Evolutionary conservation across 2,113 vertebrate species (phyloP).

Genomic region (Galeopterus variegatus): DNA sequence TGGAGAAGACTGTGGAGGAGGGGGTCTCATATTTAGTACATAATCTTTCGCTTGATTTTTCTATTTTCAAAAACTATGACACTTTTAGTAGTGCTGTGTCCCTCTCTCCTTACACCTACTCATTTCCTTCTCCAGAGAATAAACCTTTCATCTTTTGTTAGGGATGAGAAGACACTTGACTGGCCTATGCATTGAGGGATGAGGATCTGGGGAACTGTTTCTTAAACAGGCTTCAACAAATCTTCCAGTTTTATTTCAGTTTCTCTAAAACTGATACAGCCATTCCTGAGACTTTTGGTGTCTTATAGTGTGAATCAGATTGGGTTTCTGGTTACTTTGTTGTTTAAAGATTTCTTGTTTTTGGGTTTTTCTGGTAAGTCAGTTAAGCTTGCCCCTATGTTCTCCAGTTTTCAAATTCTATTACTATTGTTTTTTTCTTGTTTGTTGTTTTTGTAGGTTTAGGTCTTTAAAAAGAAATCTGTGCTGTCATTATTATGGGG

Average conservation of each 20-base stretch:
- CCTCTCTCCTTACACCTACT: neutral
- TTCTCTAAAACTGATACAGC: neutral
- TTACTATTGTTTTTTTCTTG: neutral
- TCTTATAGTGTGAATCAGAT: neutral
- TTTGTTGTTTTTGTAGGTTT: neutral
- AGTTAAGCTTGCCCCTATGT: neutral
- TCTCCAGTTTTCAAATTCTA: conserved; percentile 16
- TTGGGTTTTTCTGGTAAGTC: neutral
- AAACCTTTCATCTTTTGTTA: conserved; percentile 1
- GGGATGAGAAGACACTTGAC: neutral
- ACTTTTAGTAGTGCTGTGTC: neutral
- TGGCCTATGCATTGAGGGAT: neutral
- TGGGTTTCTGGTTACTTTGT: neutral
- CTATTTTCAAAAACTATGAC: neutral
- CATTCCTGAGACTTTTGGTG: neutral
- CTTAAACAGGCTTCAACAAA: neutral
- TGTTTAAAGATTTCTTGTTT: neutral
- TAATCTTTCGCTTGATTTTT: neutral
- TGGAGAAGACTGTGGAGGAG: neutral
- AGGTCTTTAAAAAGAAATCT: neutral
- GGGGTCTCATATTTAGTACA: neutral
- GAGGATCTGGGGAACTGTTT: neutral
- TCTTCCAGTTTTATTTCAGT: neutral
- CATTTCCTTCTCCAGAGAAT: neutral
- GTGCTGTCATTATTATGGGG: neutral